Evolutionary conservation across 2,797 vertebrate genomes (phyloP).

Genomic region (Molossus alvarezi): DNA sequence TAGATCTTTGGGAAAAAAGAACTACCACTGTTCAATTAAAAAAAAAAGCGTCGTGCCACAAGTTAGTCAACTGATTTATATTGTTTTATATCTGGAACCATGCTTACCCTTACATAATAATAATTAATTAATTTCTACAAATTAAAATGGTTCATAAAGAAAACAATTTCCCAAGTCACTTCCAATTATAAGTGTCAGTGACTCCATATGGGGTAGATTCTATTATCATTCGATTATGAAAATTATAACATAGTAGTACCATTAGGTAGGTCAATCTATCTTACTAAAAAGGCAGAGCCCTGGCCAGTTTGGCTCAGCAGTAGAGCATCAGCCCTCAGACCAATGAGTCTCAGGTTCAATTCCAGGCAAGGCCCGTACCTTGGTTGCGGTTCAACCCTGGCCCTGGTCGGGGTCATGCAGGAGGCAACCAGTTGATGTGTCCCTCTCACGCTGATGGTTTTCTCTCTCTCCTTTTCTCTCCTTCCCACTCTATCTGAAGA

Average conservation of each 20-base stretch:
- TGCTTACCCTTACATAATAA: not conserved
- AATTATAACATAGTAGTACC: not conserved
- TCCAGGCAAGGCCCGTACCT: no score
- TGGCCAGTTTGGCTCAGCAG: no score
- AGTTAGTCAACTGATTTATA: not conserved
- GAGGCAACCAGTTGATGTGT: no score
- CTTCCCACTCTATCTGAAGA: no score
- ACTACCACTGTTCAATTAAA: not conserved
- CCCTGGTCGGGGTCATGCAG: no score
- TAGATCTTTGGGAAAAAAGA: not conserved
- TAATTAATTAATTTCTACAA: constrained; percentile 50
- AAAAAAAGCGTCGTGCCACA: not conserved
- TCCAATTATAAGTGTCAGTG: not conserved
- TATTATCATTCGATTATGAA: constrained; percentile 32
- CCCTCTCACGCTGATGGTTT: no score
- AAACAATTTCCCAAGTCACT: constrained; percentile 39
- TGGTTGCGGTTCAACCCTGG: no score
- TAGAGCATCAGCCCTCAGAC: no score
- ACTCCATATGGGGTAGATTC: not conserved
- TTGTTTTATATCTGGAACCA: not conserved
- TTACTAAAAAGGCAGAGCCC: constrained; percentile 25
- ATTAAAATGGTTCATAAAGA: constrained; percentile 25
- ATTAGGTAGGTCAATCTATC: constrained; percentile 46
- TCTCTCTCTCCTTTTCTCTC: no score
- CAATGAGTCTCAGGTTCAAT: no score